Conservation (phyloP, 2,888 invertebrate species). For the Yponomeuta evonymella region DNA sequence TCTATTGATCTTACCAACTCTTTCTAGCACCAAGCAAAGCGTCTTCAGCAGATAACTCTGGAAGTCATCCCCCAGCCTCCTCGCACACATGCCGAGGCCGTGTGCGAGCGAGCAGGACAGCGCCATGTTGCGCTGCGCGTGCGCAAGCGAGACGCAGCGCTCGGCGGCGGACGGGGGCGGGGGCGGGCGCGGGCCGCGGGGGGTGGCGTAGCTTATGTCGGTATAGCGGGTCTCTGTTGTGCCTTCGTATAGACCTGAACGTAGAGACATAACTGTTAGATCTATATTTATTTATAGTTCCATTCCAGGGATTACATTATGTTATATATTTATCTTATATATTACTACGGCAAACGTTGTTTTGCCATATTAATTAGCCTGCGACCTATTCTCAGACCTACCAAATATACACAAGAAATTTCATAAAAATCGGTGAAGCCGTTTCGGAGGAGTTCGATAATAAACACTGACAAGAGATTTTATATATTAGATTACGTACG, state of each 20-base stretch:
- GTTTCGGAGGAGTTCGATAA: no score
- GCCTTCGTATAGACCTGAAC: conserved; percentile 59
- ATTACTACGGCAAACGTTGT: no score
- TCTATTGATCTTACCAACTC: conserved; percentile 74
- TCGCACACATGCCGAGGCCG: conserved; percentile 80
- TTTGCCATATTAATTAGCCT: no score
- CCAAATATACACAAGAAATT: no score
- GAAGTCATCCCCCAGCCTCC: conserved; percentile 66
- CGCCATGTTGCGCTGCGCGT: conserved; percentile 79
- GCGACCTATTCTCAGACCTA: no score
- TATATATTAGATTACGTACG: no score
- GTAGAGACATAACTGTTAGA: neutral
- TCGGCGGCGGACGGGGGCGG: conserved; percentile 24
- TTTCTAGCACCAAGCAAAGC: conserved; percentile 81
- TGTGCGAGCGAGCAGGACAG: conserved; percentile 82
- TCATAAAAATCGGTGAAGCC: no score
- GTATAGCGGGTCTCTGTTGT: conserved; percentile 57
- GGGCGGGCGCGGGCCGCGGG: conserved; percentile 28
- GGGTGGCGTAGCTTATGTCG: conserved; percentile 45
- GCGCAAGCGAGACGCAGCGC: conserved; percentile 40
- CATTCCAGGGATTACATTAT: no score
- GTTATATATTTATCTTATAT: no score
- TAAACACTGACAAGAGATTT: no score
- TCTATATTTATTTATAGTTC: no score
- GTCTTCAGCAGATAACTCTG: conserved; percentile 79